Percentiles rank a stretch among this genome's conserved stretches.
These are phyloP conservation scores for Leptestheria dahalacensis DNA, from an alignment of 1,140 invertebrate species.

Conservation along the genomic window DNA sequence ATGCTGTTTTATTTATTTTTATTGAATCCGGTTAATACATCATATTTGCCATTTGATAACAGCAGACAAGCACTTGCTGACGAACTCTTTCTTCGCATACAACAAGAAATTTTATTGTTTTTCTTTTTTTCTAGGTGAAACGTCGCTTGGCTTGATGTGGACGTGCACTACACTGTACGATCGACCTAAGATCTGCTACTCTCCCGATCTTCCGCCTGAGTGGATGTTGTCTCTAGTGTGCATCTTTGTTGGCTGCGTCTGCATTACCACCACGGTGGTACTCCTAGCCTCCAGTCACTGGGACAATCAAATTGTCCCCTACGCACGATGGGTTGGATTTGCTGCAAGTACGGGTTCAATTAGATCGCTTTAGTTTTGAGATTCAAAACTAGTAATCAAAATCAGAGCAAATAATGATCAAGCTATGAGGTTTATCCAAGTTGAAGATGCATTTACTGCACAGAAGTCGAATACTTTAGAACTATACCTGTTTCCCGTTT, in stretches of 20 bases:
- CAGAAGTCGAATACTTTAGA: too few relatives aligned
- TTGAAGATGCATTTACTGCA: too few relatives aligned
- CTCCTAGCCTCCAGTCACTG: constrained; percentile 73
- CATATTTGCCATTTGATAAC: too few relatives aligned
- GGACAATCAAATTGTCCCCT: constrained; percentile 76
- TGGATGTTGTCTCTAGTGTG: constrained; percentile 80
- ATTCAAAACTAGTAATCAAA: too few relatives aligned
- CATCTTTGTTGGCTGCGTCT: constrained; percentile 82
- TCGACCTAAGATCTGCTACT: constrained; percentile 69
- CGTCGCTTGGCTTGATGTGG: constrained; percentile 77
- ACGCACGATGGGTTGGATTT: constrained; percentile 89
- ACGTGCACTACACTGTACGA: constrained; percentile 86
- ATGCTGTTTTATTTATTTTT: too few relatives aligned
- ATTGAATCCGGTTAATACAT: too few relatives aligned
- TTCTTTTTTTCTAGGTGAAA: constrained; percentile 44
- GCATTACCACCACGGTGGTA: constrained; percentile 80
- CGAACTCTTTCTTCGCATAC: not conserved
- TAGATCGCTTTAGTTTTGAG: too few relatives aligned
- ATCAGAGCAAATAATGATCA: too few relatives aligned
- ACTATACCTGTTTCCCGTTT: constrained; percentile 29
- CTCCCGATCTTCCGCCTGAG: constrained; percentile 59
- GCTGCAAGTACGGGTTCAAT: constrained; percentile 63
- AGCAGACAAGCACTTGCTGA: too few relatives aligned
- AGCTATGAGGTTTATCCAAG: too few relatives aligned
- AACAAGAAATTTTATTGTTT: not conserved